These are phyloP conservation scores for Stenodema calcarata DNA, from an alignment of 2,888 invertebrate species.

Conservation along the genomic window DNA sequence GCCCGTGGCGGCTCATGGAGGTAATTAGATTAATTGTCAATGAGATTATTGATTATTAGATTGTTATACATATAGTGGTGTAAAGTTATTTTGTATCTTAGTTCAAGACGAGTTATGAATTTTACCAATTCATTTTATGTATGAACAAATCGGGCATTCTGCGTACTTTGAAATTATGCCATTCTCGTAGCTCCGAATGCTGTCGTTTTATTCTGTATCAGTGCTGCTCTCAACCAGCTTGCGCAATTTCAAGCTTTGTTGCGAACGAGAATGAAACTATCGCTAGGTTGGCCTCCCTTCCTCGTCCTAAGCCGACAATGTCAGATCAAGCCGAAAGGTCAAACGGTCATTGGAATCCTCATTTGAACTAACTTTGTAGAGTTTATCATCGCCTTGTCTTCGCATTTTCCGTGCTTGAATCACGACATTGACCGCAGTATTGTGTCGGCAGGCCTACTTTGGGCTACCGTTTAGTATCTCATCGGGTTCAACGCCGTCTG, in stretches of 20 bases:
- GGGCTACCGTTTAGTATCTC: neutral
- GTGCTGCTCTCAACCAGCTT: no score
- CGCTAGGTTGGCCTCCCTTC: neutral
- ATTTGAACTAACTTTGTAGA: neutral
- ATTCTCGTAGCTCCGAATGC: no score
- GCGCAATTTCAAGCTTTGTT: neutral
- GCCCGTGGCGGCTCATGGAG: no score
- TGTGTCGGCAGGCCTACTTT: neutral
- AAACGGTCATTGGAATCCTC: conserved; percentile 13
- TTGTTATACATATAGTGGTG: no score
- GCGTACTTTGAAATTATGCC: no score
- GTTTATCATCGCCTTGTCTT: neutral
- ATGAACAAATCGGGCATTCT: no score
- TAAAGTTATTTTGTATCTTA: no score
- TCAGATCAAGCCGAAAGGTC: neutral
- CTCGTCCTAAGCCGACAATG: neutral
- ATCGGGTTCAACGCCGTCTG: neutral
- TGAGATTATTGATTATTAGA: no score
- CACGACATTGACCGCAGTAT: neutral
- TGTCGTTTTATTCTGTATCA: no score
- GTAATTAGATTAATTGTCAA: no score
- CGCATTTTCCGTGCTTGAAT: neutral
- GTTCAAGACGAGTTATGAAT: no score
- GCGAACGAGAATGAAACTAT: neutral
- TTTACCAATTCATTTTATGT: no score